These are phyloP conservation scores for Limenitis camilla DNA, from an alignment of 2,888 invertebrate genomes.

Conservation along the genomic window DNA sequence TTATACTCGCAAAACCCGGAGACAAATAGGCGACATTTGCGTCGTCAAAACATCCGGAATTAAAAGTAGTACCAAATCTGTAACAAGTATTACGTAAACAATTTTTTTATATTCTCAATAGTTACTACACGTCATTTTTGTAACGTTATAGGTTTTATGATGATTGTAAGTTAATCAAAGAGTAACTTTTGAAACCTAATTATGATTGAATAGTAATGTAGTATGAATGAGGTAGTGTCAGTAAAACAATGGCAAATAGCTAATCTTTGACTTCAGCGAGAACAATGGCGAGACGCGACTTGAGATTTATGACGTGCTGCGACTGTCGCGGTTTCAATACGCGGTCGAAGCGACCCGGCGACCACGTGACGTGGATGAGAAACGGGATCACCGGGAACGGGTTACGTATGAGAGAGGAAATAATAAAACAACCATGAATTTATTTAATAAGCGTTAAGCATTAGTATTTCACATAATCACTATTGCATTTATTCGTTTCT, in stretches of 20 bases:
- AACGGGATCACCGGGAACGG: conserved; percentile 13
- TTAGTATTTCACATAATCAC: too few relatives aligned
- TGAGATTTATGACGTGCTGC: conserved; percentile 39
- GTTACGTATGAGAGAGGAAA: conserved; percentile 8
- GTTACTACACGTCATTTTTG: neutral
- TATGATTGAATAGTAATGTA: conserved; percentile 25
- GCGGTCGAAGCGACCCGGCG: conserved; percentile 17
- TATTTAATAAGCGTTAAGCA: neutral
- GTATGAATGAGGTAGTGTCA: conserved; percentile 30
- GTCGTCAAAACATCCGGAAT: neutral
- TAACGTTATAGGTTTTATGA: neutral
- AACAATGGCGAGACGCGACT: conserved; percentile 61
- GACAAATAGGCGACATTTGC: conserved; percentile 3
- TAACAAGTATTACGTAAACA: neutral
- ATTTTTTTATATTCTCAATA: conserved; percentile 1
- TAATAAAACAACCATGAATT: neutral
- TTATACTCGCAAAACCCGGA: conserved; percentile 3
- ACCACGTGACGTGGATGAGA: conserved; percentile 9
- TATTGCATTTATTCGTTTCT: neutral
- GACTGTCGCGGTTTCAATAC: conserved; percentile 34
- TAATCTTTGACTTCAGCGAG: conserved; percentile 68
- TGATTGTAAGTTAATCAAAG: conserved; percentile 1
- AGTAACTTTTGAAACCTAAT: conserved; percentile 13
- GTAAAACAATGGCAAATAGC: conserved; percentile 67
- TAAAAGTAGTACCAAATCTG: neutral